Base-by-base conservation (phyloP, 2,113 vertebrate species). In the Bagarius yarrelli region DNA sequence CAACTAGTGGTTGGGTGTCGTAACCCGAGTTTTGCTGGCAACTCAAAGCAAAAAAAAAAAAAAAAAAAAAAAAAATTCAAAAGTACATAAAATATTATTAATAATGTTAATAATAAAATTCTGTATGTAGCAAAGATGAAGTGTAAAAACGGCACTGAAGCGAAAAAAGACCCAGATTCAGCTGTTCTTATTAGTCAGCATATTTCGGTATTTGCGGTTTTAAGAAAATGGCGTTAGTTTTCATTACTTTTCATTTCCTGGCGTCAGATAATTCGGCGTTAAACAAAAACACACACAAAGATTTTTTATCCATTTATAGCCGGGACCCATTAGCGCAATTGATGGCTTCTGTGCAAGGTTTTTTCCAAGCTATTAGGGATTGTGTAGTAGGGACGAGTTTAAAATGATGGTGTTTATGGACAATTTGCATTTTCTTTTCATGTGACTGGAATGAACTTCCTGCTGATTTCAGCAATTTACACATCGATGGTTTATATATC, bases 151-250 rank as follows among this genome's bases (percentile, higher is more conserved):
- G 32, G 32, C 27, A 67, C 59, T 32, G 63, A 66, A 57, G 27
- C 25, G 13, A 0, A 23, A 36, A 67, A 67, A 55, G 30, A 21
- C 32, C 71, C 52, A 40, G 27, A 71, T 64, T 66, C 21, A 73
- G 60, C 74, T 63, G 67, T 83, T 52, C 34, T 47, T 61, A 53
- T 78, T 78, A 70, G 56, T 25, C 60, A 25, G 67, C 81, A 83
- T 81, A 80, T 81, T 77, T 69, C 15, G 23, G 34, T 79, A 81
- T 83, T 76, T 77, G 71, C 36, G 30, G 70, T 64, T 84, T 84
- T 78, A 61, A 73, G 52, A 69, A 81, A 86, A 83, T 61, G 64
- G 73, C 47, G 73, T 80, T 81, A 61, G 75, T 69, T 78, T 81
- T 70, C 66, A 47, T 8, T 32, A 57, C 66, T 60, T 59, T 82